These are phyloP conservation scores for Chiroxiphia lanceolata DNA, from an alignment of 2,797 vertebrate species.

Conservation along the genomic window DNA sequence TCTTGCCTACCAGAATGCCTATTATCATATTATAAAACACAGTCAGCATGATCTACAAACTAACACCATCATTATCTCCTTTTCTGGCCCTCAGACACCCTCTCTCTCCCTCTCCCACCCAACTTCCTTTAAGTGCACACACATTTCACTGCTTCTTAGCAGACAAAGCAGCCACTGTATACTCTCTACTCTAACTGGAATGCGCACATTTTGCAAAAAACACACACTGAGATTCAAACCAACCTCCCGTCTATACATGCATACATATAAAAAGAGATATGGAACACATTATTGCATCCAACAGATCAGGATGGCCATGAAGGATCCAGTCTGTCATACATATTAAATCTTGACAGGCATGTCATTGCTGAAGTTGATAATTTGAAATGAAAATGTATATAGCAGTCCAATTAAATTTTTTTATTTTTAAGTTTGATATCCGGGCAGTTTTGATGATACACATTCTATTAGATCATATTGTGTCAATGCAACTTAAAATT, in stretches of 20 bases:
- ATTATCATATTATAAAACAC: neutral
- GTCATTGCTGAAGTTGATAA: neutral
- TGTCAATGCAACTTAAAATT: neutral
- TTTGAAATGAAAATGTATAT: neutral
- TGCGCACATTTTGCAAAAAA: neutral
- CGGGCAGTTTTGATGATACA: constrained; percentile 1
- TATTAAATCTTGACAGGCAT: neutral
- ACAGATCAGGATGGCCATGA: neutral
- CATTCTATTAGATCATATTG: neutral
- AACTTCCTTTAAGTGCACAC: neutral
- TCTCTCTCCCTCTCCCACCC: neutral
- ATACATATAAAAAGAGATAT: neutral
- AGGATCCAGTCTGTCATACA: neutral
- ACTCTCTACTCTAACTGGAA: neutral
- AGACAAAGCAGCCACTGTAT: neutral
- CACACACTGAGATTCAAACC: neutral
- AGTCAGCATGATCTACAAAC: neutral
- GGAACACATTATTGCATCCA: neutral
- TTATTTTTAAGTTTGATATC: neutral
- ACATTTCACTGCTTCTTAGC: neutral
- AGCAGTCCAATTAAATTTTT: neutral
- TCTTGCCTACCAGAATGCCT: neutral
- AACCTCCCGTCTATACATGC: neutral
- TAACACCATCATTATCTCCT: neutral
- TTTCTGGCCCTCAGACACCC: neutral